Percentiles rank a stretch among this genome's conserved stretches.
Evolutionary conservation across 2,113 vertebrate genomes (phyloP).

Genomic region (Siniperca chuatsi): DNA sequence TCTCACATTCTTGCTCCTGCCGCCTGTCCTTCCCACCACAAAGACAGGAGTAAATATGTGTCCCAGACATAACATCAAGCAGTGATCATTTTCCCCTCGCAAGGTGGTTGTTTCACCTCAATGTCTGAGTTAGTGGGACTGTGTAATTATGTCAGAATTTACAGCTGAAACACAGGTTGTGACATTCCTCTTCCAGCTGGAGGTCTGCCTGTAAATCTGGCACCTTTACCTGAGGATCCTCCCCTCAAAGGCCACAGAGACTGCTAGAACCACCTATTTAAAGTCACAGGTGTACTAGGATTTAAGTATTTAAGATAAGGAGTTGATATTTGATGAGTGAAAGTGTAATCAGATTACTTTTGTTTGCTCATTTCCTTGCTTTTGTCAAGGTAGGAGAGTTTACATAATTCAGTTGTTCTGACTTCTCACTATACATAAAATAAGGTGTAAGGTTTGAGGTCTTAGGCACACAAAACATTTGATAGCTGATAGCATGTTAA

Average conservation of each 20-base stretch:
- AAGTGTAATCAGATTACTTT: neutral
- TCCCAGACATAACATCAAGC: constrained; percentile 80
- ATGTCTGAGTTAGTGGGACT: constrained; percentile 77
- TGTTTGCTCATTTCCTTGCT: neutral
- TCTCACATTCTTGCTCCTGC: constrained; percentile 74
- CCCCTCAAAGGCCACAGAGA: constrained; percentile 31
- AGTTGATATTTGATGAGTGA: neutral
- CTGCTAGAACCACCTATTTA: constrained; percentile 20
- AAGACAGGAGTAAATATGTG: constrained; percentile 73
- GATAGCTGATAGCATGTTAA: neutral
- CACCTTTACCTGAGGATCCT: constrained; percentile 71
- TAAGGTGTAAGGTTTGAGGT: neutral
- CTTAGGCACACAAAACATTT: neutral
- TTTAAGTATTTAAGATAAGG: neutral
- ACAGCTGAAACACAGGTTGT: constrained; percentile 81
- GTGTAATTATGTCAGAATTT: constrained; percentile 84
- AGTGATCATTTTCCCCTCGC: constrained; percentile 72
- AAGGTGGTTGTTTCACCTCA: constrained; percentile 80
- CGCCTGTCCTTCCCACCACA: constrained; percentile 58
- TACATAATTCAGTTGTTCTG: neutral
- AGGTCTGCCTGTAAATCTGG: constrained; percentile 80
- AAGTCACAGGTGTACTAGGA: constrained; percentile 26
- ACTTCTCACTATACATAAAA: neutral
- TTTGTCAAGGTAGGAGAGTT: neutral
- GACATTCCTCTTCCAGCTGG: constrained; percentile 85